These are phyloP conservation scores for Platanista minor DNA, from an alignment of 2,113 vertebrate species.

Conservation along the genomic window DNA sequence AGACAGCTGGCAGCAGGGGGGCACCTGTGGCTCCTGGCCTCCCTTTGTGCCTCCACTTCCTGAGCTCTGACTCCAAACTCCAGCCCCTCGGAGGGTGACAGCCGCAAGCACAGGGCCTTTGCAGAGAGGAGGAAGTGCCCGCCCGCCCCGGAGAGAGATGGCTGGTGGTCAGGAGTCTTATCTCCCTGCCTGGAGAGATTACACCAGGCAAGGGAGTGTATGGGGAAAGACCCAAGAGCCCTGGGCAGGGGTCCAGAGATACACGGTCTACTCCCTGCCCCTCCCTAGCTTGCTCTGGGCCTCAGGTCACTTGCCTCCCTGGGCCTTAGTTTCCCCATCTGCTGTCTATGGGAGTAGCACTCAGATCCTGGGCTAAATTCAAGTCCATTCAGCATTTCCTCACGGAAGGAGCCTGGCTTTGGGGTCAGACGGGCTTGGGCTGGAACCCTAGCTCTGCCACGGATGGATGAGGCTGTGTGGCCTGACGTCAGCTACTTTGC, in stretches of 20 bases:
- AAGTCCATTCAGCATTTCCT: neutral
- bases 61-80: neutral
- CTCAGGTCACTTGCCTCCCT: neutral
- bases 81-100: accelerated
- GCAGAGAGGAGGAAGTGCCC: neutral
- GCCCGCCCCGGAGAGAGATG: accelerated
- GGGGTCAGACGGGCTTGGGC: neutral
- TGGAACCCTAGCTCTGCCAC: neutral
- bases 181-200: neutral
- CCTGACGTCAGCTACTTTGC: accelerated
- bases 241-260: neutral
- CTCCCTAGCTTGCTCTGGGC: neutral
- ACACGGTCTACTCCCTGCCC: neutral
- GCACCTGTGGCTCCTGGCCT: neutral
- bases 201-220: neutral
- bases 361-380: neutral
- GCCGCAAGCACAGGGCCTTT: too few species aligned
- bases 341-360: neutral
- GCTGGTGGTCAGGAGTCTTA: neutral
- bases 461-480: neutral
- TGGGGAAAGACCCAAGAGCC: neutral
- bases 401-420: neutral
- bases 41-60: neutral
- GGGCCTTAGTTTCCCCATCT: neutral
- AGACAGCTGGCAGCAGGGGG: neutral